Percentiles rank a stretch among this genome's conserved stretches.
These are phyloP conservation scores for Protophormia terraenovae DNA, from an alignment of 2,888 invertebrate species.

Conservation along the genomic window DNA sequence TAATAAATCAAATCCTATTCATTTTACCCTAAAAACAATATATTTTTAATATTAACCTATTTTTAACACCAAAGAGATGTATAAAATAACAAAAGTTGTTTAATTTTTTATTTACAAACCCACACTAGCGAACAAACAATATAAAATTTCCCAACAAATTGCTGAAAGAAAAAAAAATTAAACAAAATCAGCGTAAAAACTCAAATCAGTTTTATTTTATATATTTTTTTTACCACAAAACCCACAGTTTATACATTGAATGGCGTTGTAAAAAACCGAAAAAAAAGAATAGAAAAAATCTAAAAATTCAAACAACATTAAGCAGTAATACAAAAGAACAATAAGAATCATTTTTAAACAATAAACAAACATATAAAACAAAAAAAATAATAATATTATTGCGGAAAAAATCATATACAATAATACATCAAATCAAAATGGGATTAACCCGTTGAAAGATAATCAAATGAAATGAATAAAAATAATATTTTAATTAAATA, in stretches of 20 bases:
- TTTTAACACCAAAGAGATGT: neutral
- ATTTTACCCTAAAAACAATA: neutral
- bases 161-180: neutral
- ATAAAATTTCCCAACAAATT: slow-evolving; percentile 26
- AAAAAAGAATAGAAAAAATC: slow-evolving; percentile 20
- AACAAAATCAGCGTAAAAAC: slow-evolving; percentile 44
- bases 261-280: neutral
- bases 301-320: slow-evolving; percentile 38
- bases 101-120: slow-evolving; percentile 1
- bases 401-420: slow-evolving; percentile 33
- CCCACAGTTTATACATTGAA: slow-evolving; percentile 14
- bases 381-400: slow-evolving; percentile 9
- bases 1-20: slow-evolving; percentile 23
- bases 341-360: slow-evolving; percentile 38
- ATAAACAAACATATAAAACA: neutral
- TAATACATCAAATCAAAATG: slow-evolving; percentile 16
- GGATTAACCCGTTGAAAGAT: slow-evolving; percentile 3
- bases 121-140: slow-evolving; percentile 4
- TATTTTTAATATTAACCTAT: slow-evolving; percentile 16
- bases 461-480: neutral
- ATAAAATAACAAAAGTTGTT: neutral
- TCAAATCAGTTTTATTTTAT: neutral
- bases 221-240: neutral
- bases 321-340: slow-evolving; percentile 48
- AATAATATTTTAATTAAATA: no score